Base-by-base conservation (phyloP, 1,140 invertebrate genomes). In the Phocides pigmalion region DNA sequence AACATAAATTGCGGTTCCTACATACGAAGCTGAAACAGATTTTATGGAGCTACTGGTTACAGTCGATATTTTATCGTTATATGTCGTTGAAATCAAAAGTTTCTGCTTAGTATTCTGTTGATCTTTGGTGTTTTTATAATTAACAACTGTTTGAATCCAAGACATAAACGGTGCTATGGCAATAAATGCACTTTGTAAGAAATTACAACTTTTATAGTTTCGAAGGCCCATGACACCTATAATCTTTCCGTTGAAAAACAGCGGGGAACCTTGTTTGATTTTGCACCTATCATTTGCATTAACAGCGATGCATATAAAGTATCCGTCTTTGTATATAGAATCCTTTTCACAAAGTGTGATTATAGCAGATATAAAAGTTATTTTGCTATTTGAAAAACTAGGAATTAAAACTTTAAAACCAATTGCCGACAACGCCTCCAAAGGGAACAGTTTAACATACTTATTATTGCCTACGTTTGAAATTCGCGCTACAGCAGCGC, bases 211-310 rank as follows among this genome's bases (percentile, higher is more conserved):
- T 11, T 44, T 58, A 28, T 41, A 39, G 44, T 64, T 37, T 16
- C 59, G 37, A 1, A 50, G 46, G 12, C 73, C 70, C 12, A 63
- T 62, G 32, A 81, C 68, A 0, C 70, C 77, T 14, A 74, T 56
- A 28, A 83, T 41, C 42, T 53, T 50, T 20, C 63, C 66, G 5
- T 74, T 47, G 4, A 74, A n/a, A 12, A 83, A 16, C 11, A 82
- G 58, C 2, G 82, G 82, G 15, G 76, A 39, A 11, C 82, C 81
- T 66, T 81, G 66, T 46, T 56, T 51, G 15, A 71, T 50, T 15
- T 63, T 47, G 47, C 62, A 66, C n/a, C 62, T 42, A 14, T 59
- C 53, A 15, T 12, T 66, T 1, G 39, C 42, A 20, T 47, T 54
- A 14, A 74, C 76, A 5, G 15, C 12, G 5, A 69, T 54, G 47